Evolutionary conservation across 1,140 invertebrate species (phyloP), one percentile per base, ranked within the genome.

Genomic region (Monomorium pharaonis): DNA sequence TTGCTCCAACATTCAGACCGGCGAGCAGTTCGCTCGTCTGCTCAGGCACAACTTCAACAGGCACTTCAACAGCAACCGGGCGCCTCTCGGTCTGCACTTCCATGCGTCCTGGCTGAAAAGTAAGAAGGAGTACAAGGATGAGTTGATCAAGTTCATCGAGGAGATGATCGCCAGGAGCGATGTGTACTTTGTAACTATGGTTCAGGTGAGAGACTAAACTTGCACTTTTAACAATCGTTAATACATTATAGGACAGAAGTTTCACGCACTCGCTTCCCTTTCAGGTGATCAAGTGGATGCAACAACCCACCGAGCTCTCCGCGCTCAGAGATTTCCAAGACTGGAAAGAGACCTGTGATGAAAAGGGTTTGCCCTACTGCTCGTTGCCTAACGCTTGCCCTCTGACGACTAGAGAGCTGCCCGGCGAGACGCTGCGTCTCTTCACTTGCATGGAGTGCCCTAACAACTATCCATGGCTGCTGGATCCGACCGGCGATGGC

Each of bases 391-490:
- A 99, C 92, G 97, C 98, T 37, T 99, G 98, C 93, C 97, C 98
- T 1, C 94, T 99, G 87, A 98, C 97, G 7, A 99, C 98, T 62
- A 95, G 98, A 87, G 98, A 99, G 95, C 95, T 99, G 86, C 98
- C 98, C 58, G 98, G 98, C 84, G 98, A 99, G 95, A 99, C 98
- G 42, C 96, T 99, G 27, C 97, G 98, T 92, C 96, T 99, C 51
- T 98, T 99, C 95, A 99, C 98, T 62, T 99, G 98, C 94, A 98
- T 98, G 97, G 98, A 99, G 94, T 99, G 98, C 94, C 98, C 98
- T 60, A 98, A 98, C 91, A 98, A 99, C 94, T 99, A 99, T 94
- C 98, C 98, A 37, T 99, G 98, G 98, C 97, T 99, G 91, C 96
- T 98, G 88, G 98, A 99, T 95, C 98, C 98, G 76, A 99, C 98